Evolutionary conservation across 2,797 vertebrate species (phyloP).

Genomic region (Hyperoplus immaculatus): DNA sequence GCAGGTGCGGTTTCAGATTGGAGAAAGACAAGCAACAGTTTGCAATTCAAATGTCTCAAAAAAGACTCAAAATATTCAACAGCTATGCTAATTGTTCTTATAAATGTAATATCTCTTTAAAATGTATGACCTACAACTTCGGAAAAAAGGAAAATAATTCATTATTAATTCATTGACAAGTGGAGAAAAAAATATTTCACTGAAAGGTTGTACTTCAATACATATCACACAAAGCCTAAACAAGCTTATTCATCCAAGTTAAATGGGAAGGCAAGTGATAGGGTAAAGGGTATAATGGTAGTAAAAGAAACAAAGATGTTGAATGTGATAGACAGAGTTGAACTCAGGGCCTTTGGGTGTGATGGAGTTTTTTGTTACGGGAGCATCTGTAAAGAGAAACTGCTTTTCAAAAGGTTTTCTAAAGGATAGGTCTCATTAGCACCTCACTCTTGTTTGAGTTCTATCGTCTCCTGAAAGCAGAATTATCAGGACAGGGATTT

Average conservation of each 20-base stretch:
- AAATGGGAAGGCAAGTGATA: neutral
- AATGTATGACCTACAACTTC: neutral
- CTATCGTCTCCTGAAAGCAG: conserved; percentile 19
- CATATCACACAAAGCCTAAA: neutral
- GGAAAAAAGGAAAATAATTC: neutral
- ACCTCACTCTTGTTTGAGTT: conserved; percentile 24
- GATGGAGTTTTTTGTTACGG: neutral
- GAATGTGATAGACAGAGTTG: neutral
- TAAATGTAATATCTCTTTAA: neutral
- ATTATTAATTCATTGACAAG: neutral
- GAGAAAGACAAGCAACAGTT: neutral
- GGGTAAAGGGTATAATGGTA: neutral
- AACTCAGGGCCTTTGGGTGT: neutral
- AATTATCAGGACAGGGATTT: conserved; percentile 10
- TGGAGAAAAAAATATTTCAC: neutral
- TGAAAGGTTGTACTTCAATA: neutral
- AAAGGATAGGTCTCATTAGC: conserved; percentile 32
- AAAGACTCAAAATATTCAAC: neutral
- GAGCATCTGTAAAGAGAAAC: conserved; percentile 20
- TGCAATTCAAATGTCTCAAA: neutral
- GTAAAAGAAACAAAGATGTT: neutral
- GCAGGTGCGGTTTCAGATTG: neutral
- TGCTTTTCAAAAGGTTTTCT: conserved; percentile 24
- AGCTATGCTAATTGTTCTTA: conserved; percentile 8
- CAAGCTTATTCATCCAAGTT: conserved; percentile 3